Conservation (phyloP, 1,140 invertebrate genomes). For the Trachelipus rathkii region DNA sequence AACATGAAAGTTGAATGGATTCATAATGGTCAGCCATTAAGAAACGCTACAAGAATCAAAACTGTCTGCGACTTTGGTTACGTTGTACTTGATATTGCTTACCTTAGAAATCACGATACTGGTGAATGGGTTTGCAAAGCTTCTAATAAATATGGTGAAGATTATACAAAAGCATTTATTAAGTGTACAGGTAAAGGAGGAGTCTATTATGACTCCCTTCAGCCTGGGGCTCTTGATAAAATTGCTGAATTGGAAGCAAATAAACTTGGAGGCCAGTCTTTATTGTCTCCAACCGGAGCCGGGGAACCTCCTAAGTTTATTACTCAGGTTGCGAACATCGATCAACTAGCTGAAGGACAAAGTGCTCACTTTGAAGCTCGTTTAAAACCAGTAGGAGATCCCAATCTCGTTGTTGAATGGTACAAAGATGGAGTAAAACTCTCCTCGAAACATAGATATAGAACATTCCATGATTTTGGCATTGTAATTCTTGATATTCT, state of each 20-base stretch:
- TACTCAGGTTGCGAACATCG: conserved; percentile 76
- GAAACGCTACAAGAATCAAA: conserved; percentile 86
- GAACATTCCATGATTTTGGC: conserved; percentile 93
- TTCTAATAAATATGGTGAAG: conserved; percentile 82
- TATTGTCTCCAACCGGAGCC: conserved; percentile 60
- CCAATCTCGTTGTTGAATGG: conserved; percentile 85
- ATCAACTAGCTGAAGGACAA: conserved; percentile 81
- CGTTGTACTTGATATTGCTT: conserved; percentile 90
- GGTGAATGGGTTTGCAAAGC: conserved; percentile 88
- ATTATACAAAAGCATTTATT: conserved; percentile 75
- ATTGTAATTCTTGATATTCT: conserved; percentile 94
- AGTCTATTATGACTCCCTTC: conserved; percentile 87
- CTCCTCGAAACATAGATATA: conserved; percentile 85
- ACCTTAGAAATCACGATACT: conserved; percentile 86
- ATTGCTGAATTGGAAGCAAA: conserved; percentile 76
- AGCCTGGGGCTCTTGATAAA: conserved; percentile 85
- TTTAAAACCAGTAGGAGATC: conserved; percentile 84
- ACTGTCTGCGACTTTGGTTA: conserved; percentile 94
- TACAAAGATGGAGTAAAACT: conserved; percentile 89
- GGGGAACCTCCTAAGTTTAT: conserved; percentile 79
- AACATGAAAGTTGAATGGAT: conserved; percentile 95
- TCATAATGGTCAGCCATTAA: conserved; percentile 79
- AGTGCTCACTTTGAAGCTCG: conserved; percentile 87
- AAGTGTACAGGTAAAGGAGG: conserved; percentile 77
- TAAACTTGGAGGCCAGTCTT: conserved; percentile 53